Evolutionary conservation across 2,888 invertebrate genomes (phyloP), one percentile per base, ranked within the genome.

Genomic region (Syrphus vitripennis): DNA sequence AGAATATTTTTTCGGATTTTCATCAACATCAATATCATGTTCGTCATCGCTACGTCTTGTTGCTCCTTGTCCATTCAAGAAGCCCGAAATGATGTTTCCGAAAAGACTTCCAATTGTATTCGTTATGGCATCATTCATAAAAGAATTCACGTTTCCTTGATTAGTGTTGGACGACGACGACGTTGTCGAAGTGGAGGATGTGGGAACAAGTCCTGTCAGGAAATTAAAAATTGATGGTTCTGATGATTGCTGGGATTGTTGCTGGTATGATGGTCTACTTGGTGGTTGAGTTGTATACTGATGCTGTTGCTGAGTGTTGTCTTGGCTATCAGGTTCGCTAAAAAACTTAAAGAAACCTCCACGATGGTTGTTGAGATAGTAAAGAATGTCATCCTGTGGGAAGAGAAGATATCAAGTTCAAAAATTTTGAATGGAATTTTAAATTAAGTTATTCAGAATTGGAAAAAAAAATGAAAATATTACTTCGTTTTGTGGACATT

Each of bases 301-400:
- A 31, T 81, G 45, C 29, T 82, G 59, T 5, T 83, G 12, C 14
- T 82, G 67, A 9, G 82, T 77, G 19, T 7, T 2, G 5, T 88
- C 88, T 42, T 89, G 84, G 53, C 89, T 93, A 77, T 93, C 94
- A 50, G 93, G 89, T 40, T 94, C 94, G 86, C 94, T 95, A 90
- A 97, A 97, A 90, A 96, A 96, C 83, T 96, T 94, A 90, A 97
- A 97, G 92, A 97, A 96, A 1, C 97, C 97, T 48, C 97, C 97
- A 76, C 97, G 96, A 90, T 97, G 95, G 91, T 97, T 97, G 92
- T 97, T 97, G 67, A 97, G 93, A 90, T 97, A 97, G 90, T 95
- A 93, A 42, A 97, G 94, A 10, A 97, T 93, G 88, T 95, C 94
- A 88, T 95, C 95, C 34, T 96, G 94, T 31, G 53, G 34, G 21